Base-by-base conservation (phyloP, 2,888 invertebrate genomes). In the Cosmopolites sordidus region DNA sequence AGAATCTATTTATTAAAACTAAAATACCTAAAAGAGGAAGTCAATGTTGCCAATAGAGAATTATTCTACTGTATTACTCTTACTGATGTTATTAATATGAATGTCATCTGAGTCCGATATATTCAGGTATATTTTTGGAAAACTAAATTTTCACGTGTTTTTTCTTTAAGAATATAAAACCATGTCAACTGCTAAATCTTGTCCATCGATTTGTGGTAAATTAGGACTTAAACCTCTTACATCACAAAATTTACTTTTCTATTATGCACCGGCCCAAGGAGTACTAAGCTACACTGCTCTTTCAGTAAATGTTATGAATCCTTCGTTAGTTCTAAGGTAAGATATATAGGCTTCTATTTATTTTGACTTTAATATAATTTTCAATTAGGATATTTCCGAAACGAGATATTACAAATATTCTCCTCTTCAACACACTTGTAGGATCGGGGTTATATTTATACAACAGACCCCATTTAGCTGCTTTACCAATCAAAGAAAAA, bases 381-480 rank as follows among this genome's bases (percentile, higher is more conserved):
- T 16, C 12, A 8, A 9, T 43, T 74, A 88, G 88, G 68, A 73
- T 87, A 62, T 83, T 86, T 64, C 87, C 87, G 11, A 81, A 79
- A 60, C 77, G 83, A 73, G 89, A 91, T 74, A 76, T 90, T 42
- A 90, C 90, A 42, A 93, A 93, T 75, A 76, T 87, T 41, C 77
- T 95, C 45, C 81, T 94, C 62, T 76, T 89, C 58, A 86, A 87
- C 64, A 86, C 92, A 1, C 81, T 94, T 40, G 72, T 90, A 48
- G 94, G 95, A 14, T 83, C 88, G 16, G 89, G 90, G 2, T 76
- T 92, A 43, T 94, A 91, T 78, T 76, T 94, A 16, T 92, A 88
- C 74, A 84, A 84, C 44, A 79, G 91, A 58, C 85, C 86, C 39
- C 91, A 92, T 69, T 77, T 93, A 72, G 79, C 80, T 51, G 76